phyloP scores from a whole-genome alignment of 2,797 vertebrate species.

The Poeciliopsis gracilis region DNA sequence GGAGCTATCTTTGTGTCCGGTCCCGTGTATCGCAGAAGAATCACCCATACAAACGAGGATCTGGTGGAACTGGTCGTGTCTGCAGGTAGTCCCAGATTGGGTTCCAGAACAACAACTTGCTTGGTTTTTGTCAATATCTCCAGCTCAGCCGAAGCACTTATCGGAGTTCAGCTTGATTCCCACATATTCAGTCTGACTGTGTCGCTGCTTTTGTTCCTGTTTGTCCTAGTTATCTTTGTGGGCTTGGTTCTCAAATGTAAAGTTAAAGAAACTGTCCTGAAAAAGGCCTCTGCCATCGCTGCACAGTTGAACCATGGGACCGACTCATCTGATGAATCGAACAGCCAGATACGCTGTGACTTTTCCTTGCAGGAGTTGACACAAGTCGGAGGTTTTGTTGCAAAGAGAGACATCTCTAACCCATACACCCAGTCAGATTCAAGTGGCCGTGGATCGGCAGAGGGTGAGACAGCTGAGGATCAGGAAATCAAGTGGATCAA shows the following conservation, averaged over 20 bases:
- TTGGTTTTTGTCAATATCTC: constrained; percentile 88
- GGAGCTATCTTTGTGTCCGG: constrained; percentile 85
- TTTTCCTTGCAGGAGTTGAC: constrained; percentile 73
- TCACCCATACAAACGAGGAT: constrained; percentile 58
- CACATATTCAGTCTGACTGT: constrained; percentile 82
- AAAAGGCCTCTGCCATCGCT: constrained; percentile 71
- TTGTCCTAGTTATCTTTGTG: constrained; percentile 79
- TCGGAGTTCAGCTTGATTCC: constrained; percentile 59
- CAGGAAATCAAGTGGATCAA: constrained; percentile 92
- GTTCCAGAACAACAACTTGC: constrained; percentile 85
- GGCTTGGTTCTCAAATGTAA: constrained; percentile 83
- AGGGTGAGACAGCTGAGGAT: constrained; percentile 91
- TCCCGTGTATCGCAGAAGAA: constrained; percentile 76
- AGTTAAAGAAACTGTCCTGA: constrained; percentile 71
- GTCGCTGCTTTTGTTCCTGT: constrained; percentile 81
- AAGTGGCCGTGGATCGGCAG: constrained; percentile 86
- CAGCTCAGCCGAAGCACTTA: constrained; percentile 71
- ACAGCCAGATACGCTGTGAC: constrained; percentile 31
- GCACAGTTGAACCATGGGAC: constrained; percentile 57
- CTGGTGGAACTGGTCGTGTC: constrained; percentile 82
- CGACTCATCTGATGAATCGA: constrained; percentile 50
- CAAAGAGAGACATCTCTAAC: constrained; percentile 67
- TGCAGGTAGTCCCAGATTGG: constrained; percentile 85
- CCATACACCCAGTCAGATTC: constrained; percentile 81
- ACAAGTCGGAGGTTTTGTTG: constrained; percentile 42